Evolutionary conservation across 2,113 vertebrate species (phyloP).

Genomic region (Fulmarus glacialis): DNA sequence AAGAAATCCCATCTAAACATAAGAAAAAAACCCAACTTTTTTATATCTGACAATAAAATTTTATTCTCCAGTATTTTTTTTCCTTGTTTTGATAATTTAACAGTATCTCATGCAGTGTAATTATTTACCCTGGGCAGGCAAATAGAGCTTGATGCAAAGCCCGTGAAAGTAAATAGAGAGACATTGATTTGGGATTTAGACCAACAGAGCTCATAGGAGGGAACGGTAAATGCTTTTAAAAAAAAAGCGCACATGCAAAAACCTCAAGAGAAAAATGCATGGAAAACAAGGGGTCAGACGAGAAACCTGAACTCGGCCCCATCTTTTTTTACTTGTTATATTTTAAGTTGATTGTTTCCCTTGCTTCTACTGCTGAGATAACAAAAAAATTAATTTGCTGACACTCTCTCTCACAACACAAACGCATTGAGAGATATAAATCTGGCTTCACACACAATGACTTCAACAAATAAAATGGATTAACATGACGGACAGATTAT

Average conservation of each 20-base stretch:
- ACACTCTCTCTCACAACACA: not conserved
- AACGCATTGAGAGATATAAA: conserved; percentile 71
- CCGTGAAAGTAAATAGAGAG: not conserved
- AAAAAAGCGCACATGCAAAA: not conserved
- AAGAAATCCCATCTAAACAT: not conserved
- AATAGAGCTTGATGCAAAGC: not conserved
- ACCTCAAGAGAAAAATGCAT: not conserved
- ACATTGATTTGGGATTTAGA: not conserved
- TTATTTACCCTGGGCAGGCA: not conserved
- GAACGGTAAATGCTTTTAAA: not conserved
- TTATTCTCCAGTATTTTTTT: not conserved
- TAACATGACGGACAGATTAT: conserved; percentile 29
- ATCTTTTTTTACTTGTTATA: not conserved
- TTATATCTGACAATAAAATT: not conserved
- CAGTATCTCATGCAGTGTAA: not conserved
- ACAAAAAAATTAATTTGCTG: not conserved
- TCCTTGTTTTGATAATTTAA: not conserved
- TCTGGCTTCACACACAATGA: not conserved
- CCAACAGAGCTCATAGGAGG: not conserved
- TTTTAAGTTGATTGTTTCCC: not conserved
- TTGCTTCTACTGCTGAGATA: not conserved
- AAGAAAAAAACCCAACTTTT: rapidly evolving
- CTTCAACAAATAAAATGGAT: conserved; percentile 48
- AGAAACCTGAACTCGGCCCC: not conserved
- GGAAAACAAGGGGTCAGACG: not conserved